Evolutionary conservation across 2,888 invertebrate species (phyloP).

Genomic region (Schrankia costaestrigalis): DNA sequence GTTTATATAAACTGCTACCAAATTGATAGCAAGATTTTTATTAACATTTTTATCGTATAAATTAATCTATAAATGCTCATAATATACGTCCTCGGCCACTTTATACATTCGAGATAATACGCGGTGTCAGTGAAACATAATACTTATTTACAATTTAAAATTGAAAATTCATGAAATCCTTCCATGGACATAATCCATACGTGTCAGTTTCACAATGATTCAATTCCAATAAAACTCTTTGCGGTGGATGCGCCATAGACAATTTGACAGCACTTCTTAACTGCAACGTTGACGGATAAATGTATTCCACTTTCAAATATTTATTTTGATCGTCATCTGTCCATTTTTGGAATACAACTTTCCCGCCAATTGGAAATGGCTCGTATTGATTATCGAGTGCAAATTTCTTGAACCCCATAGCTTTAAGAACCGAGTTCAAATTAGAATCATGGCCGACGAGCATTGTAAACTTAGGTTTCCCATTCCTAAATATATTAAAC

Average conservation of each 20-base stretch:
- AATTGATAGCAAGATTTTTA: no score
- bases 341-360: constrained; percentile 65
- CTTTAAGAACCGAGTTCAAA: constrained; percentile 42
- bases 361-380: constrained; percentile 59
- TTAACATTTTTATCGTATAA: no score
- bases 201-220: constrained; percentile 37
- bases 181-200: constrained; percentile 54
- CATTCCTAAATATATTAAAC: constrained; percentile 34
- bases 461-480: constrained; percentile 40
- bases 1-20: no score
- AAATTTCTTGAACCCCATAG: constrained; percentile 47
- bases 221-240: constrained; percentile 40
- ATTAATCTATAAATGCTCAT: no score
- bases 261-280: constrained; percentile 41
- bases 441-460: constrained; percentile 66
- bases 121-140: no score
- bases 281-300: constrained; percentile 51
- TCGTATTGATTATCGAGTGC: constrained; percentile 49
- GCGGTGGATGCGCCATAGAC: constrained; percentile 42
- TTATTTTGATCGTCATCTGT: constrained; percentile 33
- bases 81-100: no score
- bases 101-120: no score
- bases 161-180: constrained; percentile 21
- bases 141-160: no score
- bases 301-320: constrained; percentile 54